Base-by-base conservation (phyloP, 2,888 invertebrate species). In the Glaucopsyche alexis region DNA sequence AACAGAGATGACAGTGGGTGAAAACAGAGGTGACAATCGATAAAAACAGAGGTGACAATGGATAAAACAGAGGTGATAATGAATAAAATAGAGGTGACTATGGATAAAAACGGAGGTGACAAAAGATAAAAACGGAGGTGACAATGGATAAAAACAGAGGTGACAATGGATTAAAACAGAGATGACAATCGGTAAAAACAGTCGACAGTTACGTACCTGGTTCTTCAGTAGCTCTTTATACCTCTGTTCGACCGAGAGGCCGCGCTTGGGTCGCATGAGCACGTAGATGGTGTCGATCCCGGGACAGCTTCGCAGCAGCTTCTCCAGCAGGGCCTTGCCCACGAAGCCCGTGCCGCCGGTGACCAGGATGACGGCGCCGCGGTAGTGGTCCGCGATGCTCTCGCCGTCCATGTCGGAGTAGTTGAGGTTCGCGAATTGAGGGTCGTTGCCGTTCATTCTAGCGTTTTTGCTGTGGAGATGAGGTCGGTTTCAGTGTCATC, bases 301-400 rank as follows among this genome's bases (percentile, higher is more conserved):
- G 0, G 96, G 95, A 85, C 98, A 98, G 72, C 96, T 96, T 82
- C 98, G 94, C 38, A 99, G 92, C 11, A 99, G 92, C 86, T 99
- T 99, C 90, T 99, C 99, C 75, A 99, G 91, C 2, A 99, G 91
- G 0, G 98, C 98, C 90, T 99, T 99, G 49, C 99, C 98, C 71
- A 99, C 94, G 86, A 98, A 99, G n/a, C 99, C 98, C 0, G 86
- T 87, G 8, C 94, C 95, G 6, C 96, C 96, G 29, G 94, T 94
- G 55, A 95, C 88, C 55, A 94, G 81, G 72, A 95, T 84, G 1
- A 93, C 87, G 1, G 93, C 85, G 0, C 91, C 94, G 2, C 93
- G 88, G 83, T 93, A 95, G 83, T 94, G 95, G 77, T 88, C 89
- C 0, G 87, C 83, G n/a, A 92, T 85, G 45, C 89, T 82, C 70